Evolutionary conservation across 2,797 vertebrate genomes (phyloP).

Genomic region (Anguilla pacifica): DNA sequence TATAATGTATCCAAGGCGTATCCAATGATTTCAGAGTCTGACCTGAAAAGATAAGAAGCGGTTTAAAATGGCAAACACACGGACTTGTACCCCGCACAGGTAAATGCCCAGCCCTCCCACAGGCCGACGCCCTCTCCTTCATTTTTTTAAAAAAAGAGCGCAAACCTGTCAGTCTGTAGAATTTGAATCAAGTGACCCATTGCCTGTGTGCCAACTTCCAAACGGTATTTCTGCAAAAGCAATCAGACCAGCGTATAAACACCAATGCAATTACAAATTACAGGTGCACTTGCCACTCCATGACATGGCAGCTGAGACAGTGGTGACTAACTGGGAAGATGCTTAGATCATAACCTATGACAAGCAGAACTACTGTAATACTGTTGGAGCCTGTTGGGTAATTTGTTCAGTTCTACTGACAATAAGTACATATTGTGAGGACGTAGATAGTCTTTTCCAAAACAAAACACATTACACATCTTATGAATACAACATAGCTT

Average conservation of each 20-base stretch:
- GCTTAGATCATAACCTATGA: background rate
- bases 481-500: background rate
- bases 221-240: slow-evolving; percentile 85
- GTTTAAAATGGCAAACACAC: background rate
- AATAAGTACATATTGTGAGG: background rate
- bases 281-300: background rate
- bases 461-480: background rate
- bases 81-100: background rate
- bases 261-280: background rate
- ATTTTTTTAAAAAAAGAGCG: background rate
- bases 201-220: slow-evolving; percentile 93
- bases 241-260: background rate
- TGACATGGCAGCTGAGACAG: background rate
- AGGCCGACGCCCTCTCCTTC: background rate
- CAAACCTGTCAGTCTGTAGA: slow-evolving; percentile 93
- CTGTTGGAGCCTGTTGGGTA: background rate
- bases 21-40: slow-evolving; percentile 98
- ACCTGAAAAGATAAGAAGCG: slow-evolving; percentile 68
- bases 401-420: background rate
- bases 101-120: background rate
- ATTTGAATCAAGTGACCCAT: slow-evolving; percentile 93
- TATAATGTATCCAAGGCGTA: slow-evolving; percentile 97
- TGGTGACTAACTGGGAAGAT: background rate
- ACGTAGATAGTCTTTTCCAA: background rate
- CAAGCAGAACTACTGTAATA: background rate